Base-by-base conservation (phyloP, 1,140 invertebrate species). In the Phocides pigmalion region DNA sequence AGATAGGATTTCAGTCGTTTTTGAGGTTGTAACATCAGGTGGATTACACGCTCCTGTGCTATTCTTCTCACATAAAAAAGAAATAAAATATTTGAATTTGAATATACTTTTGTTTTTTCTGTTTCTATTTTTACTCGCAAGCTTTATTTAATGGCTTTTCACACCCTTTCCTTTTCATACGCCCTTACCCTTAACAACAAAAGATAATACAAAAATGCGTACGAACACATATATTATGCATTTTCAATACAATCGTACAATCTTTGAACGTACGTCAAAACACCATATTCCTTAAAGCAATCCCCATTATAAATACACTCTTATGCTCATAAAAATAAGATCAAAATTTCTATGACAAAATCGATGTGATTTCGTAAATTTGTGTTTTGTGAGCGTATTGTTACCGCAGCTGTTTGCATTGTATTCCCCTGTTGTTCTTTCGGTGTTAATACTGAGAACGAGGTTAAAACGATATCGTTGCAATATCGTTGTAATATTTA, bases 361-460 rank as follows among this genome's bases (percentile, higher is more conserved):
- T 12, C 28, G 41, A 58, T 46, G 22, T 44, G 41, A 58, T 58
- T 58, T 58, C 41, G 41, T 58, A 44, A 58, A 46, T 41, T 58
- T 58, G 54, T 58, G 46, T 58, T 58, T 58, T 41, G 16, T 58
- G 14, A 58, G 54, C 42, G 54, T 58, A 46, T 58, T 58, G 42
- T 58, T 58, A 58, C 41, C 41, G 39, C 54, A 32, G 22, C 22
- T 58, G 22, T 58, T 58, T 58, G 16, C 42, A 8, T 58, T 58
- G 53, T 44, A 35, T 42, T 32, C 28, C 14, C 37, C 25, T 58
- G 53, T 56, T 56, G 53, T 56, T 56, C 53, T 56, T 56, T 56
- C 42, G 17, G 19, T 20, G 9, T 28, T 9, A 25, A 56, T 44
- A 4, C 4, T 16, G 53, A 41, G 37, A 15, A 25, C 37, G 53